phyloP scores from a whole-genome alignment of 2,797 vertebrate species.

The Premnoplex brunnescens region DNA sequence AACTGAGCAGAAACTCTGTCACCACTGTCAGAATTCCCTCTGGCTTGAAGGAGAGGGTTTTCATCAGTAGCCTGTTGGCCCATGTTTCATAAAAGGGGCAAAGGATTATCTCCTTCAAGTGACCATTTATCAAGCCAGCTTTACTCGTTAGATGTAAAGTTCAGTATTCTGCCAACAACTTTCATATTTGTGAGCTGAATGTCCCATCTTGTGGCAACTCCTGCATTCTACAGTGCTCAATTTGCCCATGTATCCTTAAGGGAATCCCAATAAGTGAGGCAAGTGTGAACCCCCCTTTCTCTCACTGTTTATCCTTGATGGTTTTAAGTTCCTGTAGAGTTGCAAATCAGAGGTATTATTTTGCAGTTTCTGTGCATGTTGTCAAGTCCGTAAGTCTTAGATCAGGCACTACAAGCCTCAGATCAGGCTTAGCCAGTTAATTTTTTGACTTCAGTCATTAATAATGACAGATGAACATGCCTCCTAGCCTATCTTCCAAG shows the following conservation, averaged over 20 bases:
- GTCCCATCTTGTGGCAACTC: constrained; percentile 61
- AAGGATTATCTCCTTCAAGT: not conserved
- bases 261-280: not conserved
- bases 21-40: not conserved
- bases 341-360: not conserved
- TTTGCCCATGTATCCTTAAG: not conserved
- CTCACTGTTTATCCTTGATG: not conserved
- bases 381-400: constrained; percentile 31
- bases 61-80: not conserved
- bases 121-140: not conserved
- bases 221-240: constrained; percentile 43
- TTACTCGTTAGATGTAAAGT: constrained; percentile 35
- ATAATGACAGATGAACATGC: constrained; percentile 45
- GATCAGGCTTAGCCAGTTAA: constrained; percentile 54
- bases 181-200: constrained; percentile 39
- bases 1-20: not conserved
- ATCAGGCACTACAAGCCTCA: constrained; percentile 25
- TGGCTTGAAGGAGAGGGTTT: not conserved
- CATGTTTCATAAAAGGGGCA: not conserved
- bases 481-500: constrained; percentile 64
- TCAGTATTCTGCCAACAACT: constrained; percentile 24
- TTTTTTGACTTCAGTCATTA: constrained; percentile 66
- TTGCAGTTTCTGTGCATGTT: constrained; percentile 37
- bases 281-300: not conserved
- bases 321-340: not conserved